A percentile compares a stretch with the other conserved stretches of the same genome.
Evolutionary conservation across 2,797 vertebrate genomes (phyloP).

Genomic region (Chrysocyon brachyurus): DNA sequence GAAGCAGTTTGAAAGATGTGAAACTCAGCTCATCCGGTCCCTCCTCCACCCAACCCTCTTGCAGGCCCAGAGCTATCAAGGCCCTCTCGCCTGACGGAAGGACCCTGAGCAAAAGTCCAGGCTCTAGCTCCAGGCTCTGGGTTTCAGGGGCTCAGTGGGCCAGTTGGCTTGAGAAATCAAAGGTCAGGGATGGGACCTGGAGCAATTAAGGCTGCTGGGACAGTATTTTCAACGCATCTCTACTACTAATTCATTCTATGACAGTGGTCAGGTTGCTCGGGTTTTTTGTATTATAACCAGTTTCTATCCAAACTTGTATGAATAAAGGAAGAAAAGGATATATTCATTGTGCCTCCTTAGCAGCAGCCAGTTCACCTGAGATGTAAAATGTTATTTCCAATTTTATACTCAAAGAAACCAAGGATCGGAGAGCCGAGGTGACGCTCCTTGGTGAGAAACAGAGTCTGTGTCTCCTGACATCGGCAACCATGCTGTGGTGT

Average conservation of each 20-base stretch:
- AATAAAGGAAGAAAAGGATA: neutral
- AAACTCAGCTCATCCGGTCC: neutral
- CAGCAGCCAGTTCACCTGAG: neutral
- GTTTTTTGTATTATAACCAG: neutral
- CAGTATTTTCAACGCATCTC: neutral
- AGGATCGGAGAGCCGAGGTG: neutral
- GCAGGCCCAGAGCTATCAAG: neutral
- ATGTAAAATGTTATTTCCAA: neutral
- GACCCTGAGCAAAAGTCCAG: neutral
- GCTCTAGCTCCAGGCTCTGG: neutral
- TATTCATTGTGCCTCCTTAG: neutral
- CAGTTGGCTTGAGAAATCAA: neutral
- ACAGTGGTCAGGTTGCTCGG: no score
- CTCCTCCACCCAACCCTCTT: neutral
- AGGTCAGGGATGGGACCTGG: neutral
- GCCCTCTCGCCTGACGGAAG: neutral
- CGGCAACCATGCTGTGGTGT: neutral
- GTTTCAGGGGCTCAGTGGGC: neutral
- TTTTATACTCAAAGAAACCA: constrained; percentile 25
- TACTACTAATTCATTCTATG: neutral
- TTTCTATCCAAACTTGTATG: neutral
- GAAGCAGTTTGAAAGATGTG: neutral
- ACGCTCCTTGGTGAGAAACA: neutral
- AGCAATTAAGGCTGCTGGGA: neutral
- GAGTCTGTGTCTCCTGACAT: neutral